Base-by-base conservation (phyloP, 2,113 vertebrate species). In the Cynoglossus semilaevis region DNA sequence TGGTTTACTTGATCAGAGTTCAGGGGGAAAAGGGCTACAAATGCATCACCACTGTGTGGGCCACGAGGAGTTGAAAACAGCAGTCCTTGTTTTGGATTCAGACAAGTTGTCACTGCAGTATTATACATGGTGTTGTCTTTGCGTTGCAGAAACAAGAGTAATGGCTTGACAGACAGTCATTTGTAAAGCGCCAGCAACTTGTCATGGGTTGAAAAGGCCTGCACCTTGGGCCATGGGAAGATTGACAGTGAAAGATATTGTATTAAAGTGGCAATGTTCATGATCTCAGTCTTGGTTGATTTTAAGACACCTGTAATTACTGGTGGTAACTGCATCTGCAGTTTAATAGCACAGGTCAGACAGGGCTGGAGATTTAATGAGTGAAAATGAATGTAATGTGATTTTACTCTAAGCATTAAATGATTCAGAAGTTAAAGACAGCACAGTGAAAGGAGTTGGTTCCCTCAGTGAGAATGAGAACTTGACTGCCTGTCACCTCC, bases 1-100 rank as follows among this genome's bases (percentile, higher is more conserved):
- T 88, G 85, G 74, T 88, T 86, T 80, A 81, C 86, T 81, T 88
- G 83, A 87, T 87, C 74, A 51, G 79, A 65, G 58, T 57, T 63
- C 67, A 7, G 49, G 51, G 67, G 60, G 42, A 51, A 29, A 6
- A 3, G 68, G 66, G 50, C 75, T 70, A 38, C 77, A 81, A 68
- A 83, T 74, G 80, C 51, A 74, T 67, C 80, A 79, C 63, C 56
- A 64, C 57, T 18, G 59, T 70, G 57, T 22, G 58, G 55, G 60
- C 63, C 8, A 38, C 19, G 49, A 52, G 47, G 58, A 62, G 65
- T 63, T 41, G 63, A 71, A 77, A 77, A 72, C 58, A 71, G 62
- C 65, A 60, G 56, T 58, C 63, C 66, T 62, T 69, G 70, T 79
- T 80, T 73, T 70, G 46, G 52, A 79, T 68, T 76, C 69, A 62